Percentiles rank a stretch among this genome's conserved stretches.
Conservation (phyloP, 1,140 invertebrate genomes). For the Trichogramma pretiosum region DNA sequence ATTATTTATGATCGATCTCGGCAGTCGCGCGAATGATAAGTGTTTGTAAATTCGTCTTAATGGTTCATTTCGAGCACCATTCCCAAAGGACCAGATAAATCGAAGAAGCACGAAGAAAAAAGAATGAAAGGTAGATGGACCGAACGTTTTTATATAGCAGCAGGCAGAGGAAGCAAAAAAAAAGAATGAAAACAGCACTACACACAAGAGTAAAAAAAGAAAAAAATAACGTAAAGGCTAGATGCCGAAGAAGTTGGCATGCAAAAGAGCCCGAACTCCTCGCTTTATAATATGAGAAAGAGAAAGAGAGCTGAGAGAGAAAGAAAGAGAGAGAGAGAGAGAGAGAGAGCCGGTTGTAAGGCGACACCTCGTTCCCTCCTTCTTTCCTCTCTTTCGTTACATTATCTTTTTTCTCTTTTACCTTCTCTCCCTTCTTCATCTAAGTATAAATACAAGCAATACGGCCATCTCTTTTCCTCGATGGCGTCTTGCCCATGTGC, state of each 20-base stretch:
- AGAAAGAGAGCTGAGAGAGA: too few relatives aligned
- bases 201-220: slow-evolving; percentile 21
- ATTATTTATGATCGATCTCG: too few relatives aligned
- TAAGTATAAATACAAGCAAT: too few relatives aligned
- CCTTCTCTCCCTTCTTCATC: slow-evolving; percentile 1
- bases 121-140: slow-evolving; percentile 5
- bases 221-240: too few relatives aligned
- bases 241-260: slow-evolving; percentile 46
- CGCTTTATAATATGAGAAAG: too few relatives aligned
- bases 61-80: too few relatives aligned
- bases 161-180: slow-evolving; percentile 20
- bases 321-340: slow-evolving; percentile 28
- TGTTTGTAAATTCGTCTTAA: too few relatives aligned
- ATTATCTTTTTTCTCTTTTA: slow-evolving; percentile 4
- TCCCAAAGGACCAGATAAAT: slow-evolving; percentile 14
- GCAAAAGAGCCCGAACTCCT: slow-evolving; percentile 38
- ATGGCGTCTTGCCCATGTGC: slow-evolving; percentile 4
- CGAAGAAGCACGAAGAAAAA: neutral
- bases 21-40: too few relatives aligned
- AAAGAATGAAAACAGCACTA: slow-evolving; percentile 5
- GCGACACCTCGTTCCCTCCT: slow-evolving; percentile 37
- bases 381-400: slow-evolving; percentile 1
- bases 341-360: slow-evolving; percentile 46
- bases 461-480: slow-evolving; percentile 12
- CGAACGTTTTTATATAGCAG: too few relatives aligned